Evolutionary conservation across 1,140 invertebrate species (phyloP), one percentile per base, ranked within the genome.

Genomic region (Ephestia elutella): DNA sequence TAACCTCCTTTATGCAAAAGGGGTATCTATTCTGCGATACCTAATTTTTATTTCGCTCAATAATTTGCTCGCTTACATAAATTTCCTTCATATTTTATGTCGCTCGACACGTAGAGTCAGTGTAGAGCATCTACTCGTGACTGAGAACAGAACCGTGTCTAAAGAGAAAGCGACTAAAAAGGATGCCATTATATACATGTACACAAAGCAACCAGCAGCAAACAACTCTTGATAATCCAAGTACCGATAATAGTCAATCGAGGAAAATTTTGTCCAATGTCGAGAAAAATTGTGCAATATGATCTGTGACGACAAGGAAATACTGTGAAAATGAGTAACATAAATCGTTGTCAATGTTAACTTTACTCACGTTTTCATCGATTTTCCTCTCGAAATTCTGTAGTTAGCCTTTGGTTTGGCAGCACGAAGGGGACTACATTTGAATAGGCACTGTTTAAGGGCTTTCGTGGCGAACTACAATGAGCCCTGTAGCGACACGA

Each of bases 391-490:
- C 74, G 75, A 75, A 80, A 51, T 75, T 73, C 72, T 72, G 73
- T 71, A 74, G 63, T 60, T 72, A 63, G 71, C 74, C 70, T 79
- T 80, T 77, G 63, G 72, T 56, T 60, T 80, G 64, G 60, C 59
- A 70, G 73, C 73, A 74, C 75, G 57, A 83, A 80, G 63, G 76
- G 69, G 85, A 86, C 85, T 87, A 87, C 85, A 87, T 87, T 86
- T 84, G 85, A 87, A 86, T 72, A 70, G 75, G 71, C 80, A 87
- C 82, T 82, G 21, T 66, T 73, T 70, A 69, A 82, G 84, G 82
- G 82, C 80, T 87, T 87, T 83, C 82, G 74, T 75, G 71, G 71
- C 73, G 81, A 84, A 85, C 81, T 87, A 83, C 80, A 87, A 87
- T 83, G 80, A 86, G 80, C 81, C 82, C 81, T 73, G 65, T 68